Evolutionary conservation across 2,797 vertebrate species (phyloP).

Genomic region (Sebastes dallii): DNA sequence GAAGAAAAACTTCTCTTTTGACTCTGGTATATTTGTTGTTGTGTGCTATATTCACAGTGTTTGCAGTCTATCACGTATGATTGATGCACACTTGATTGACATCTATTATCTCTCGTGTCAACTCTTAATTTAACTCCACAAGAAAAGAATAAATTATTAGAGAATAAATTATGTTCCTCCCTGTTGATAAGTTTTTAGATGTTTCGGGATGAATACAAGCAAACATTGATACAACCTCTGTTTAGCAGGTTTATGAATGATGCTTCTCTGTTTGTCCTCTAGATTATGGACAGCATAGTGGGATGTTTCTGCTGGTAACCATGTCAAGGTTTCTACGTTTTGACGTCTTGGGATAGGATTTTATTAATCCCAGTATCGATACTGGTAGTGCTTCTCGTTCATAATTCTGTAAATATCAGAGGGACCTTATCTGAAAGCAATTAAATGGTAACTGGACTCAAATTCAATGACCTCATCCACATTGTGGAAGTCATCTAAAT

Average conservation of each 20-base stretch:
- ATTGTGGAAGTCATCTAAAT: too few species aligned
- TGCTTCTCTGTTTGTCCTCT: background rate
- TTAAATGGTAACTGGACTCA: background rate
- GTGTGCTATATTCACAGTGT: slow-evolving; percentile 13
- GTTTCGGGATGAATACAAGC: background rate
- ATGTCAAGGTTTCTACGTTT: background rate
- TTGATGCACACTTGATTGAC: slow-evolving; percentile 32
- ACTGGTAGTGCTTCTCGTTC: background rate
- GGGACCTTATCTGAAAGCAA: background rate
- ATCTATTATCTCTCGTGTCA: slow-evolving; percentile 5
- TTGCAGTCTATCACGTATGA: slow-evolving; percentile 34
- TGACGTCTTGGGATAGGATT: background rate
- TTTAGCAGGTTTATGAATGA: background rate
- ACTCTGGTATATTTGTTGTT: slow-evolving; percentile 28
- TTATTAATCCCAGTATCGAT: background rate
- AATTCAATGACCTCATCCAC: too few species aligned
- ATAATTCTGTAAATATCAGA: slow-evolving; percentile 1
- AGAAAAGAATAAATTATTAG: background rate
- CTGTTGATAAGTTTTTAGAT: background rate
- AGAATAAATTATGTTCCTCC: background rate
- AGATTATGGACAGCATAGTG: background rate
- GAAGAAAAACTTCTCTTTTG: slow-evolving; percentile 26
- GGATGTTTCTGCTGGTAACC: background rate
- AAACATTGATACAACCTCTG: background rate
- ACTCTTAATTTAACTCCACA: background rate